A percentile compares a stretch with the other conserved stretches of the same genome.
phyloP scores from a whole-genome alignment of 2,888 invertebrate genomes.

The Sympetrum striolatum region DNA sequence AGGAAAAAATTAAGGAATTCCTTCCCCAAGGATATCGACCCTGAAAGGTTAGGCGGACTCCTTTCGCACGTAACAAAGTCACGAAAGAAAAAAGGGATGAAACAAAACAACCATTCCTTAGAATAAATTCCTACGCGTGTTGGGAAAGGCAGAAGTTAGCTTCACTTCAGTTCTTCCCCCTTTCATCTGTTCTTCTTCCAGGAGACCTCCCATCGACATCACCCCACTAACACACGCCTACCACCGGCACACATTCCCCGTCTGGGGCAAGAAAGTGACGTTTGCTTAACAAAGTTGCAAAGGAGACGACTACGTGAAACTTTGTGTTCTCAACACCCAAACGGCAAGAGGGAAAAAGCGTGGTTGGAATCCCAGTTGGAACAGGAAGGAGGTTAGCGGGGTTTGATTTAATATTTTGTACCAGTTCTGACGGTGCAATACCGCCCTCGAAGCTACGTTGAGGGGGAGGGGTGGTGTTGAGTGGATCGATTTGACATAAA shows the following conservation, averaged over 20 bases:
- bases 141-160: not conserved
- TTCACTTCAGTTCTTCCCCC: not conserved
- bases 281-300: constrained; percentile 28
- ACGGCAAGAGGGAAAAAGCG: not conserved
- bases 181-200: not conserved
- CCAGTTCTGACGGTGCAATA: too few species aligned
- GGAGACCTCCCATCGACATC: not conserved
- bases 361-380: not conserved
- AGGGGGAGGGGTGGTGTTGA: too few species aligned
- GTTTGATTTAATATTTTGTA: too few species aligned
- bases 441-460: too few species aligned
- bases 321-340: not conserved
- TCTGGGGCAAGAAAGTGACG: not conserved
- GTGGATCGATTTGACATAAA: too few species aligned
- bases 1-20: not conserved
- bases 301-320: not conserved
- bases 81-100: not conserved
- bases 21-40: not conserved
- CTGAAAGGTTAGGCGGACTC: not conserved
- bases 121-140: not conserved
- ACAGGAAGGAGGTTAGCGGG: too few species aligned
- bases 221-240: not conserved
- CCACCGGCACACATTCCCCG: not conserved
- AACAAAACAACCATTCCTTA: not conserved
- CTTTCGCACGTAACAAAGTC: not conserved